A percentile compares a stretch with the other conserved stretches of the same genome.
These are phyloP conservation scores for Urocynchramus pylzowi DNA, from an alignment of 2,113 vertebrate species.

Conservation along the genomic window DNA sequence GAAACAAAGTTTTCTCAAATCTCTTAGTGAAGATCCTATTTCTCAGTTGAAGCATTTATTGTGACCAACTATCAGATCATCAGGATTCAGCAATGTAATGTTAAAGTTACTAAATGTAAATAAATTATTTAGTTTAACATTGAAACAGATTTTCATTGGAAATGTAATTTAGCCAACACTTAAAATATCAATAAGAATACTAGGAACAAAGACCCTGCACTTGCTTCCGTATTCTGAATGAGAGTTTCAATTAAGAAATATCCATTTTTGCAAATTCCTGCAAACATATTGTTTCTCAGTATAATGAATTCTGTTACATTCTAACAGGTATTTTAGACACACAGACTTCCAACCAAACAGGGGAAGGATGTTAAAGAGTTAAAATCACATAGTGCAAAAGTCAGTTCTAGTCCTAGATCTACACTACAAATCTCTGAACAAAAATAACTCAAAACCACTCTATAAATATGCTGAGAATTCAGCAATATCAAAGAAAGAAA, in stretches of 20 bases:
- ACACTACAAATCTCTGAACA: neutral
- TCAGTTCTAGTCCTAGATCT: neutral
- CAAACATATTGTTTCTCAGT: neutral
- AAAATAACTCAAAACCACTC: neutral
- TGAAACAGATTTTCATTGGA: neutral
- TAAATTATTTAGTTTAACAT: neutral
- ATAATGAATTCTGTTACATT: neutral
- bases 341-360: neutral
- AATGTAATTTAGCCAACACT: neutral
- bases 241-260: neutral
- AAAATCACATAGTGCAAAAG: neutral
- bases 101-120: neutral
- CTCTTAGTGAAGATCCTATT: neutral
- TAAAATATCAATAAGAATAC: neutral
- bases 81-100: neutral
- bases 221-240: neutral
- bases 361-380: neutral
- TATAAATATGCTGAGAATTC: neutral
- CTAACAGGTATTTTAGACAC: neutral
- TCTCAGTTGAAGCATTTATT: neutral
- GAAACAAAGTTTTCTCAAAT: neutral
- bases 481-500: neutral
- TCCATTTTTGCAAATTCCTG: neutral
- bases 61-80: neutral
- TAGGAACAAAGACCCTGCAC: neutral